Conservation (phyloP, 2,113 vertebrate species). For the Macaca mulatta region DNA sequence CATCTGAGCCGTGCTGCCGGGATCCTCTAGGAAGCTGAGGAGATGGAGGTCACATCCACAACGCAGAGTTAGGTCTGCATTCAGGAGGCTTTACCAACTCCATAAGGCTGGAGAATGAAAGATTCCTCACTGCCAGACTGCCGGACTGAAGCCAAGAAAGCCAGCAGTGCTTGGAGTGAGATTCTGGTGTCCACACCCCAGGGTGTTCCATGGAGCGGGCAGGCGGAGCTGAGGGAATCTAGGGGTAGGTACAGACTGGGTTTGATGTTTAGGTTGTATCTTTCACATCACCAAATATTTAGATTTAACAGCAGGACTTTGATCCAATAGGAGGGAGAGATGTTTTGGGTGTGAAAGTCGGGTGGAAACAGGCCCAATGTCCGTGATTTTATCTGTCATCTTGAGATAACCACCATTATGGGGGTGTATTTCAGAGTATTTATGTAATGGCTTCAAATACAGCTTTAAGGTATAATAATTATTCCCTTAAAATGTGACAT, state of each 20-base stretch:
- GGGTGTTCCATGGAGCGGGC: background rate
- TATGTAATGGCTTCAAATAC: background rate
- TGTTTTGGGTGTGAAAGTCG: background rate
- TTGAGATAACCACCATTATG: background rate
- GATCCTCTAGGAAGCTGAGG: background rate
- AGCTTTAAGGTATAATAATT: background rate
- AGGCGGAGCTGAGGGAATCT: no score
- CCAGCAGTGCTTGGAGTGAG: background rate
- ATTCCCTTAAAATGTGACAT: background rate
- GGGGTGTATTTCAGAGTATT: background rate
- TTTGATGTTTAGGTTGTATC: background rate
- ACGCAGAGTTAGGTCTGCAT: fast-evolving
- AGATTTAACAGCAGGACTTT: background rate
- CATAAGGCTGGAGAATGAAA: background rate
- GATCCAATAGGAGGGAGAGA: background rate
- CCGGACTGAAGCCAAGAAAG: background rate
- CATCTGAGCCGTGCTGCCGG: fast-evolving
- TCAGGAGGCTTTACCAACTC: background rate
- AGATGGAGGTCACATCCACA: no score
- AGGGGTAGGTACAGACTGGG: background rate
- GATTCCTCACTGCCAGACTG: background rate
- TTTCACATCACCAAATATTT: background rate
- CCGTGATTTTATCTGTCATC: no score
- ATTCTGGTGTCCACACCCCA: fast-evolving
- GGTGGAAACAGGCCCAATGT: background rate